A percentile compares a stretch with the other conserved stretches of the same genome.
These are phyloP conservation scores for Cerastis rubricosa DNA, from an alignment of 2,888 invertebrate species.

Conservation along the genomic window DNA sequence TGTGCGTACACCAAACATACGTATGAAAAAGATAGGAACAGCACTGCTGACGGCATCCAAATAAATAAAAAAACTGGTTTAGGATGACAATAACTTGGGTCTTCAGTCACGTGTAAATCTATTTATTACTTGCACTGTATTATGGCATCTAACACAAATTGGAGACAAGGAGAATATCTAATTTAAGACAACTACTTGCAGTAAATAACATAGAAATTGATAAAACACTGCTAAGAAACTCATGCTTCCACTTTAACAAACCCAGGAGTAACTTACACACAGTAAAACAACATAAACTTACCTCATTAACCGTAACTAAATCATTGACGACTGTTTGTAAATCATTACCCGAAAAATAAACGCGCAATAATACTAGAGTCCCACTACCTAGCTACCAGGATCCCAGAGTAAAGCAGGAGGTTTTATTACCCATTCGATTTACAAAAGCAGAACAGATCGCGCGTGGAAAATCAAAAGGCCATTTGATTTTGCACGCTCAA, in stretches of 20 bases:
- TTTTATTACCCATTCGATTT: constrained; percentile 54
- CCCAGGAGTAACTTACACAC: constrained; percentile 10
- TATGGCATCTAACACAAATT: too few relatives aligned
- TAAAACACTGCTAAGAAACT: not conserved
- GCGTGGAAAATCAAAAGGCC: constrained; percentile 47
- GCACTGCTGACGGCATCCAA: not conserved
- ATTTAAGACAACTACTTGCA: not conserved
- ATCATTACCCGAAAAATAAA: constrained; percentile 37
- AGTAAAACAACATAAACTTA: constrained; percentile 7
- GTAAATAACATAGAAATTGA: not conserved
- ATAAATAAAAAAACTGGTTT: not conserved
- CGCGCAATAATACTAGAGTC: constrained; percentile 17
- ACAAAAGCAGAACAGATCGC: constrained; percentile 41
- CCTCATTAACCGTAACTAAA: constrained; percentile 30
- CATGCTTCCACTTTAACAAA: constrained; percentile 10
- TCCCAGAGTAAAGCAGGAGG: constrained; percentile 21
- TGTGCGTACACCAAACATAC: not conserved
- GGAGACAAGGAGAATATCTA: not conserved
- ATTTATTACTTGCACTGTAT: not conserved
- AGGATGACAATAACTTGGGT: not conserved
- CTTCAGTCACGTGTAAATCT: not conserved
- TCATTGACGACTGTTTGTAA: constrained; percentile 37
- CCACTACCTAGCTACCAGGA: constrained; percentile 33
- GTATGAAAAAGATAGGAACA: not conserved
- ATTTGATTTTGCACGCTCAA: constrained; percentile 46